Conservation (phyloP, 1,140 invertebrate species). For the Bombus waltoni region DNA sequence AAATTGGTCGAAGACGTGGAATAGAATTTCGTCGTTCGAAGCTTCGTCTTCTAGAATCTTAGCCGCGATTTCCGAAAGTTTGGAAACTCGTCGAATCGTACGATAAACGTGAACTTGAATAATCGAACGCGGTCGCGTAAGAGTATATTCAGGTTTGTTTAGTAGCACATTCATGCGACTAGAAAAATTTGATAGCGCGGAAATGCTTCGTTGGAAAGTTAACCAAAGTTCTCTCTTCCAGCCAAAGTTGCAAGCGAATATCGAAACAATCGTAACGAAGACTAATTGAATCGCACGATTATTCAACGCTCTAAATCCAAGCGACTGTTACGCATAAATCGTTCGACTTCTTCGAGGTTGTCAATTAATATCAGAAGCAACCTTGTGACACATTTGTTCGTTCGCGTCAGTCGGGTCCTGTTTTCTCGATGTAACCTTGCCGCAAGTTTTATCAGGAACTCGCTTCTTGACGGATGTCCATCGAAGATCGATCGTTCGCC, state of each 20-base stretch:
- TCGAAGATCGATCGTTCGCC: slow-evolving; percentile 46
- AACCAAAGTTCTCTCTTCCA: no score
- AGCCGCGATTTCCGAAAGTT: not conserved
- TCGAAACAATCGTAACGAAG: no score
- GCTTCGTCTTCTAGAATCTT: not conserved
- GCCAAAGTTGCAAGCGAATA: no score
- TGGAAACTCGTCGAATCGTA: not conserved
- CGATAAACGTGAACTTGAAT: no score
- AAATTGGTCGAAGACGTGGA: not conserved
- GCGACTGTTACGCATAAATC: not conserved
- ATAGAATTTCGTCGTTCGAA: not conserved
- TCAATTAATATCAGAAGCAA: no score
- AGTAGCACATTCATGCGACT: no score
- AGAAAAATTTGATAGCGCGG: no score
- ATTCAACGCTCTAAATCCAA: no score
- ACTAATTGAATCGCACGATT: no score
- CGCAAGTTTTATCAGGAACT: slow-evolving; percentile 43
- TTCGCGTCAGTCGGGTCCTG: not conserved
- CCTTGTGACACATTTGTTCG: not conserved
- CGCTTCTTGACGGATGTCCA: slow-evolving; percentile 22
- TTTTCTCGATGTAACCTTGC: not conserved
- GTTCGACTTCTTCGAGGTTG: not conserved
- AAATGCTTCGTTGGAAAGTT: no score
- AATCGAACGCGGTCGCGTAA: no score
- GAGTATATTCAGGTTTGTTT: no score